Base-by-base conservation (phyloP, 2,888 invertebrate genomes). In the Agrochola circellaris region DNA sequence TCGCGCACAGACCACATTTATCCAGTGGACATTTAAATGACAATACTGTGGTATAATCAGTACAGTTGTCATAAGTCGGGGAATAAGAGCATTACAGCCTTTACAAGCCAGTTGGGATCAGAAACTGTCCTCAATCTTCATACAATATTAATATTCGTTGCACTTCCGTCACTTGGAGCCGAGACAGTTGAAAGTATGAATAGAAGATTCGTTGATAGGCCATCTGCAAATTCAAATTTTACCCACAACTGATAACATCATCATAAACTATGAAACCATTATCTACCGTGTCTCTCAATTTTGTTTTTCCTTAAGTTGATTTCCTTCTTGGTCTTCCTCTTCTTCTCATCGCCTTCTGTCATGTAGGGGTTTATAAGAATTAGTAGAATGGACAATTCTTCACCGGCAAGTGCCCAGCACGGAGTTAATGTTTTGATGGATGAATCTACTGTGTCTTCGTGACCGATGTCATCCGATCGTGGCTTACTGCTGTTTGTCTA, bases 1-100 rank as follows among this genome's bases (percentile, higher is more conserved):
- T 72, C 42, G 51, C 77, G 61, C 68, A 58, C 34, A 54, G 72
- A 56, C 68, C 69, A 45, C 74, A 83, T 85, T 80, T 77, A 79
- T 68, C 48, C 56, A 58, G 26, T 74, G 62, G 80, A 76, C 72
- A 79, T 82, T 81, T 83, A 82, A 85, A 85, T 85, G 82, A 82
- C 83, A 88, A 78, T 83, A 77, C 71, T 67, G 79, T 78, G 42
- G 80, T 79, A 79, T 77, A 85, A 87, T 87, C 82, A 85, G 77
- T 56, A 69, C 70, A 65, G 84, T 78, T 86, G 89, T 79, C 80
- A 64, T 70, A 68, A 42, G 58, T 26, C 30, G 61, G 15, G 61
- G 51, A 73, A 76, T 81, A 82, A 77, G 77, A 81, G 74, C 82
- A 87, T 83, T 85, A 75, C 68, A 62, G 54, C 45, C 56, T 68